Evolutionary conservation across 2,113 vertebrate genomes (phyloP), one percentile per base, ranked within the genome.

Genomic region (Microcebus griseorufus): DNA sequence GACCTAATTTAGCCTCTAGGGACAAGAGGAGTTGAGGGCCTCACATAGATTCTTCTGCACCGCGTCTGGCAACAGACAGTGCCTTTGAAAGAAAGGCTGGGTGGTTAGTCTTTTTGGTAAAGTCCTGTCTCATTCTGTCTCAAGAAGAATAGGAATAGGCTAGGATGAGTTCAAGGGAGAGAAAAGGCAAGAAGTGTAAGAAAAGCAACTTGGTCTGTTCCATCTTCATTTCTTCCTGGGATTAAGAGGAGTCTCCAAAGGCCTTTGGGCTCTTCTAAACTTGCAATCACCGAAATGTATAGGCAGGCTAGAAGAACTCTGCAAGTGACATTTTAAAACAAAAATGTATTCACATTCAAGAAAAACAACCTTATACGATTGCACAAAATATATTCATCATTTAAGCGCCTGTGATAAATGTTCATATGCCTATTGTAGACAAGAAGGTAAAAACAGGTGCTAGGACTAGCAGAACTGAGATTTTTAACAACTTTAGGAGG

Each of bases 1-100:
- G 96, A 97, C 87, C 94, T 94, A 34, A 42, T 97, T 96, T 76
- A 96, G 25, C 75, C 94, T 51, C 90, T 39, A 27, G 64, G 2
- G 18, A 18, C 62, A 29, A 67, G 70, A 32, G 78, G 78, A 70
- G 62, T 29, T 75, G 55, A 67, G 39, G 69, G 87, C 55, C 86
- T 85, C 93, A 78, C 69, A 39, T 9, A 29, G 37, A 39, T 90
- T 23, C 69, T 58, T 81, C 83, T 37, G 2, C 65, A 42, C 62
- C 37, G 0, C 5, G 70, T 82, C 88, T 95, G 84, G 64, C 80
- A 62, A 81, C 27, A 51, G 42, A 37, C 20, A 18, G 55, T 39
- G 17, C 90, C 85, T 91, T 58, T n/a, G 45, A 17, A 81, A 79
- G 25, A 58, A 96, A 76, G 78, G 17, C 23, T 62, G 58, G 23